Evolutionary conservation across 2,113 vertebrate genomes (phyloP).

Genomic region (Crotalus viridis): DNA sequence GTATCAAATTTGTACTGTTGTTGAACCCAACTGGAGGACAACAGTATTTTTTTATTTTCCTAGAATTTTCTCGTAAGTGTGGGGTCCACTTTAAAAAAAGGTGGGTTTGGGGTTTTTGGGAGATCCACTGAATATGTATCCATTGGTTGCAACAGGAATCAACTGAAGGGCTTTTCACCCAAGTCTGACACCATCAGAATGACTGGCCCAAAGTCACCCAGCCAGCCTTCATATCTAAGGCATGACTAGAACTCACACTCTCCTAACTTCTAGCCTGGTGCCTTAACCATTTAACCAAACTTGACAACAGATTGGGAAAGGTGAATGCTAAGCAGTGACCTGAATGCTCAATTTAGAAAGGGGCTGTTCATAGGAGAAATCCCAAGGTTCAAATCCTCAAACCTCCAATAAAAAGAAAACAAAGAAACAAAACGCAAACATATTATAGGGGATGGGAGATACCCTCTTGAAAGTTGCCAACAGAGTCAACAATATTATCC

Average conservation of each 20-base stretch:
- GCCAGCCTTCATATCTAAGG: neutral
- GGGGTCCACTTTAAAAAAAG: neutral
- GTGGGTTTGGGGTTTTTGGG: neutral
- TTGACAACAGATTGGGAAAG: neutral
- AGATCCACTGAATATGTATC: neutral
- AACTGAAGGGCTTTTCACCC: neutral
- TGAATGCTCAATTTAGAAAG: neutral
- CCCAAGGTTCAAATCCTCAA: neutral
- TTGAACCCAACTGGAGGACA: neutral
- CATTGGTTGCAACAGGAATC: neutral
- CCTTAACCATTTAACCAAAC: neutral
- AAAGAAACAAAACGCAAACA: neutral
- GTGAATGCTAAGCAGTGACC: neutral
- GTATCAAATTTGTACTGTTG: neutral
- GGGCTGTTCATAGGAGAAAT: neutral
- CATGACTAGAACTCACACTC: neutral
- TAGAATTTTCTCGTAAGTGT: neutral
- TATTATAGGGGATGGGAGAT: neutral
- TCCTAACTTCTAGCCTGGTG: neutral
- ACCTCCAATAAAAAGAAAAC: neutral
- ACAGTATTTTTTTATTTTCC: neutral
- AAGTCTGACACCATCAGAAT: neutral
- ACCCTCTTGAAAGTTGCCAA: neutral
- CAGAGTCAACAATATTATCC: neutral
- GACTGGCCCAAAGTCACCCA: neutral